Conservation (phyloP, 1,140 invertebrate genomes). For the Cherax quadricarinatus region DNA sequence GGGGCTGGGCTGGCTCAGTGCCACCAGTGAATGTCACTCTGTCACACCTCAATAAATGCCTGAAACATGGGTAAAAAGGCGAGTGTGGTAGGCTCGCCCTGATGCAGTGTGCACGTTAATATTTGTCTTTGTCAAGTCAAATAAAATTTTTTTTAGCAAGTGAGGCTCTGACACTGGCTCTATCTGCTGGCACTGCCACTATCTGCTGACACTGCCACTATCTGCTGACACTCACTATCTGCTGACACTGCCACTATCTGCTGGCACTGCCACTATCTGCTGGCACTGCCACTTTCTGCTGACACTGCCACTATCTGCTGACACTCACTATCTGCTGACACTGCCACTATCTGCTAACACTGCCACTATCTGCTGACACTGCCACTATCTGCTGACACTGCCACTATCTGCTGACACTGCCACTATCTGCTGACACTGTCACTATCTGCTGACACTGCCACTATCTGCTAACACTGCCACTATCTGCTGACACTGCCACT, state of each 20-base stretch:
- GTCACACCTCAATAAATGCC: constrained; percentile 41
- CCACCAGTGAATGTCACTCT: background rate
- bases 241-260: no score
- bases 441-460: no score
- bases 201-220: no score
- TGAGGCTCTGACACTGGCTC: background rate
- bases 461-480: no score
- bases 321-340: background rate
- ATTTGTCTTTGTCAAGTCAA: constrained; percentile 36
- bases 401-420: no score
- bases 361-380: no score
- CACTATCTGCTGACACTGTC: no score
- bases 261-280: background rate
- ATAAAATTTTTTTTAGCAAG: background rate
- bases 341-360: no score
- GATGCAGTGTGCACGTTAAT: constrained; percentile 23
- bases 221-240: background rate
- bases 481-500: background rate
- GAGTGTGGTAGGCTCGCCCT: background rate
- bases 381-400: no score
- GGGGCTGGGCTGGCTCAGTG: background rate
- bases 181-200: no score
- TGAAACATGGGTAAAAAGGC: constrained; percentile 31
- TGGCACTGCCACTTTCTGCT: background rate
- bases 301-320: background rate